Conservation (phyloP, 2,113 vertebrate genomes). For the Tetraodon nigroviridis region DNA sequence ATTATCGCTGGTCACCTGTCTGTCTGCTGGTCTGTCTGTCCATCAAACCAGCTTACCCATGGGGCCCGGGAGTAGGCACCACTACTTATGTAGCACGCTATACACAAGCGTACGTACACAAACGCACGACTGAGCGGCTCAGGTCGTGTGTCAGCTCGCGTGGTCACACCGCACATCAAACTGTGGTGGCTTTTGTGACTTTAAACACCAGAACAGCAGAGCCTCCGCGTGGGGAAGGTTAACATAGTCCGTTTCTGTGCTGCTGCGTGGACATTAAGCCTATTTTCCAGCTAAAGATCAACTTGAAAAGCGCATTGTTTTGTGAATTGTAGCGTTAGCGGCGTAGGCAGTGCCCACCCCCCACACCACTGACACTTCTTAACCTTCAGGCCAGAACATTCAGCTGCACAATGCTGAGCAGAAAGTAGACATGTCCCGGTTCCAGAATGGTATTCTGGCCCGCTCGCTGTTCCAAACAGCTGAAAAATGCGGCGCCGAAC, state of each 20-base stretch:
- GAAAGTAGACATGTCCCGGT: constrained; percentile 41
- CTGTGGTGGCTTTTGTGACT: constrained; percentile 60
- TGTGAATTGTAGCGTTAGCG: constrained; percentile 31
- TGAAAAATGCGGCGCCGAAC: constrained; percentile 39
- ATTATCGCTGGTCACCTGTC: constrained; percentile 65
- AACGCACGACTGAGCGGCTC: constrained; percentile 29
- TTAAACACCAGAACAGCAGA: constrained; percentile 22
- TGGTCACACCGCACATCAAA: constrained; percentile 64
- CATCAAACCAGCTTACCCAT: constrained; percentile 59
- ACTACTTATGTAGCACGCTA: constrained; percentile 47
- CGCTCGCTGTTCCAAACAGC: constrained; percentile 43
- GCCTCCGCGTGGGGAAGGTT: constrained; percentile 35
- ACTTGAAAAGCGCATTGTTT: constrained; percentile 61
- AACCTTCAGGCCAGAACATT: constrained; percentile 53
- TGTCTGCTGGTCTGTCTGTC: constrained; percentile 45
- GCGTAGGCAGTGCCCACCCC: constrained; percentile 28
- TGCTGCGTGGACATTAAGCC: constrained; percentile 60
- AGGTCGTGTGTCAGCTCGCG: constrained; percentile 56
- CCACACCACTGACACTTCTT: constrained; percentile 47
- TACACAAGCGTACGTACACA: constrained; percentile 11
- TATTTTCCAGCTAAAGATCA: constrained; percentile 66
- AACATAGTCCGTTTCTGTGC: constrained; percentile 40
- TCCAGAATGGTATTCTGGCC: constrained; percentile 28
- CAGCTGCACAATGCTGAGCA: constrained; percentile 50
- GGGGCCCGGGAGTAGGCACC: constrained; percentile 56